These are phyloP conservation scores for Nothura maculosa DNA, from an alignment of 2,797 vertebrate species.

Conservation along the genomic window DNA sequence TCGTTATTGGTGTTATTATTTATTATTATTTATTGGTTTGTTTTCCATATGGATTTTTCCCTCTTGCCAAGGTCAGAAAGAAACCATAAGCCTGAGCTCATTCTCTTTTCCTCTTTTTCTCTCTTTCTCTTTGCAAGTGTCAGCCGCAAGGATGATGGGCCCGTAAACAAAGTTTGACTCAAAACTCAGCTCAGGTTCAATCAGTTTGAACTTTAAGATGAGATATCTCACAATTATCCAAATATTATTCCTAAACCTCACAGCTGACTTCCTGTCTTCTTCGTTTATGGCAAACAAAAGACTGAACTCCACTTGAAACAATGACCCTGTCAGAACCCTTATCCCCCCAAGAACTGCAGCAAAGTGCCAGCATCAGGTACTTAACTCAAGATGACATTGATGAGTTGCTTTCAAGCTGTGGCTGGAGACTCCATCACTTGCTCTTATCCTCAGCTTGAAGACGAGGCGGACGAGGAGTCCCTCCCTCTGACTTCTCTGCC, in stretches of 20 bases:
- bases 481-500: slow-evolving; percentile 39
- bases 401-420: slow-evolving; percentile 70
- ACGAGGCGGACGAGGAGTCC: not conserved
- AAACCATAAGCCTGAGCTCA: slow-evolving; percentile 57
- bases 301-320: slow-evolving; percentile 75
- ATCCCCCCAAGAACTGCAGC: slow-evolving; percentile 67
- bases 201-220: slow-evolving; percentile 78
- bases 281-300: slow-evolving; percentile 75
- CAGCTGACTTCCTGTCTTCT: slow-evolving; percentile 81
- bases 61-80: slow-evolving; percentile 77
- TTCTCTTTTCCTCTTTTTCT: slow-evolving; percentile 30
- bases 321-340: slow-evolving; percentile 71
- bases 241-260: slow-evolving; percentile 83
- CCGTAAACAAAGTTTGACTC: slow-evolving; percentile 69
- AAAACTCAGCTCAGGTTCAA: slow-evolving; percentile 76
- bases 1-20: slow-evolving; percentile 62
- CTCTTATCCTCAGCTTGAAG: slow-evolving; percentile 71
- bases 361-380: slow-evolving; percentile 68
- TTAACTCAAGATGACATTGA: slow-evolving; percentile 74
- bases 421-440: slow-evolving; percentile 58
- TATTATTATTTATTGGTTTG: slow-evolving; percentile 77
- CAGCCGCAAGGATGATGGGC: slow-evolving; percentile 68
- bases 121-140: slow-evolving; percentile 50
- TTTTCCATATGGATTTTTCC: slow-evolving; percentile 73
- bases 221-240: slow-evolving; percentile 81